These are phyloP conservation scores for Sinhomidia bicolor DNA, from an alignment of 2,888 invertebrate species.

Conservation along the genomic window DNA sequence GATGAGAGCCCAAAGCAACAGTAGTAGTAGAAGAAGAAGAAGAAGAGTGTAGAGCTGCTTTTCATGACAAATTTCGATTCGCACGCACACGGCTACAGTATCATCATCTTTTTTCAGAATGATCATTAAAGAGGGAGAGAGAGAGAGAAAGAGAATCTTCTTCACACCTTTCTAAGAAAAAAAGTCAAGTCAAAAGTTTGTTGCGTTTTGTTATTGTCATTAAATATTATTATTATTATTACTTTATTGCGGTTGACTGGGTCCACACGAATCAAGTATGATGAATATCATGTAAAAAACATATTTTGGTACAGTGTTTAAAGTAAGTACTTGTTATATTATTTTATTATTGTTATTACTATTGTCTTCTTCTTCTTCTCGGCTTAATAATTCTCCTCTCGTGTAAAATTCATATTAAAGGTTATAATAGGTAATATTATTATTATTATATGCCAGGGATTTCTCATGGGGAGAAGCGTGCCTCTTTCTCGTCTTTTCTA, in stretches of 20 bases:
- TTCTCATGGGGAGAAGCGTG: conserved; percentile 12
- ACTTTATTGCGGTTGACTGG: conserved; percentile 44
- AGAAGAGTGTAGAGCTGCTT: neutral
- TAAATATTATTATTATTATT: conserved; percentile 12
- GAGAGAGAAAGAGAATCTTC: conserved; percentile 24
- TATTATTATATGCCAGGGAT: no score
- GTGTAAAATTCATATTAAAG: no score
- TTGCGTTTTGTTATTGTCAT: neutral
- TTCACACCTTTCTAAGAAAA: conserved; percentile 2
- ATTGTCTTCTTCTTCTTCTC: neutral
- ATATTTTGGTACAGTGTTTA: no score
- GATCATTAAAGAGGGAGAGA: conserved; percentile 24
- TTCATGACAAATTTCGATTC: conserved; percentile 36
- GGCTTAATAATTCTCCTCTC: neutral
- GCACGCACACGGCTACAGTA: conserved; percentile 2
- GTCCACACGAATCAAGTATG: conserved; percentile 21
- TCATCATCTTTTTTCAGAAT: neutral
- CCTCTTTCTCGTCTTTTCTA: conserved; percentile 7
- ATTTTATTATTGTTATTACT: no score
- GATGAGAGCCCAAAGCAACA: conserved; percentile 29
- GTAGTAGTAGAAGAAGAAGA: neutral
- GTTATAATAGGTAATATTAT: no score
- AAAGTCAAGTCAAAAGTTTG: conserved; percentile 26
- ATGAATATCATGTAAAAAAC: no score
- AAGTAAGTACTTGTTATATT: no score